Evolutionary conservation across 1,140 invertebrate species (phyloP), one percentile per base, ranked within the genome.

Genomic region (Heliconius himera): DNA sequence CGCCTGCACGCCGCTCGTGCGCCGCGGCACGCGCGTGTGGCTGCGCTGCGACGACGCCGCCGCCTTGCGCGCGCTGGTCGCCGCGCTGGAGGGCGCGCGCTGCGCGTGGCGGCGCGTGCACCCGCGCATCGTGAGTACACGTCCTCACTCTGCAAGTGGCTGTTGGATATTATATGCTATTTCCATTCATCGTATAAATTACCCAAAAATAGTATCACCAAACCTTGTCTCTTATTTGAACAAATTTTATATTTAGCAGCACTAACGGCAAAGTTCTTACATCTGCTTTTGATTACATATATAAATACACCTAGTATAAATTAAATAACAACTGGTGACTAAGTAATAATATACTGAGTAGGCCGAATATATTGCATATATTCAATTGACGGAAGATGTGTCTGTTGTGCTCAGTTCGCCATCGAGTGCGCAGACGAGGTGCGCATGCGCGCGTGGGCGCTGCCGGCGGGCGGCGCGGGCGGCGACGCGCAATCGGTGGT

Each of bases 401-500:
- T 36, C 38, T 41, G n/a, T 20, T 29, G 20, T n/a, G 54, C 77
- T 60, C 56, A 81, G 81, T 26, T 84, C 77, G 85, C 82, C 36
- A 81, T 88, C 70, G 86, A 88, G 29, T 85, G 82, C 80, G 80
- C 80, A 29, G 85, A 77, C 76, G 86, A 80, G 36, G 83, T 88
- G 60, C 79, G 77, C 26, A 83, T 85, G 87, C 83, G 89, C 79
- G 89, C 86, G 73, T 87, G 88, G 84, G 86, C 83, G 49, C 82
- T 83, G 79, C 81, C 77, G 33, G 76, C 76, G 77, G 54, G 75
- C 29, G 79, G 33, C 16, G 74, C 56, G 73, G 78, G 8, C 33
- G 83, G 83, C 74, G 82, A 73, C 72, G 87, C 84, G 81, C 82
- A 86, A 78, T 46, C 96, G 77, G 91, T 98, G 20, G 92, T 98